phyloP scores from a whole-genome alignment of 2,797 vertebrate genomes.

The Glossophaga mutica region DNA sequence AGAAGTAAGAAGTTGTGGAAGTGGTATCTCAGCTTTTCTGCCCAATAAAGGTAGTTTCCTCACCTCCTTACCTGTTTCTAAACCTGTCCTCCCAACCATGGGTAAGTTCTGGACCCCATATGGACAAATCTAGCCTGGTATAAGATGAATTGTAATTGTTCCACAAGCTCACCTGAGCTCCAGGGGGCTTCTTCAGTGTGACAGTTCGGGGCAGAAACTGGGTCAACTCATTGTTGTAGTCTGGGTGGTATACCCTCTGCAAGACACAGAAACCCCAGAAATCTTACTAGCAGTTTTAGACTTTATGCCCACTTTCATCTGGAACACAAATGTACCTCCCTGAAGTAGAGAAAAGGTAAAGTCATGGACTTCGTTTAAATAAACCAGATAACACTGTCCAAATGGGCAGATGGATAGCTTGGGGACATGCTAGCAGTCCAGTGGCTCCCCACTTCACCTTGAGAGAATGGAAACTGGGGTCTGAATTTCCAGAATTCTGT shows the following conservation, averaged over 20 bases:
- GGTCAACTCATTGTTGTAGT: conserved; percentile 98
- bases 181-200: conserved; percentile 94
- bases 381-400: not conserved
- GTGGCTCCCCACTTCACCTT: not conserved
- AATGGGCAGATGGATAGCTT: not conserved
- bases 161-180: conserved; percentile 88
- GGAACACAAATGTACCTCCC: not conserved
- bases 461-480: conserved; percentile 29
- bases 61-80: not conserved
- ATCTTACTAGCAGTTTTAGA: conserved; percentile 1
- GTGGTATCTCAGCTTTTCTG: not conserved
- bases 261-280: conserved; percentile 46
- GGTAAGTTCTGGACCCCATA: not conserved
- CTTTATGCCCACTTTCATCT: conserved; percentile 8
- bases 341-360: conserved; percentile 5
- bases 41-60: not conserved
- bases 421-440: not conserved
- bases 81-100: not conserved
- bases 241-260: conserved; percentile 93
- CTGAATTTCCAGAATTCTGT: conserved; percentile 48
- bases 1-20: not conserved
- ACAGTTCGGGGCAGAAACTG: conserved; percentile 95
- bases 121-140: not conserved
- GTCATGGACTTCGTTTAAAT: not conserved
- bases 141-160: not conserved